phyloP scores from a whole-genome alignment of 2,888 invertebrate species.

The Lasioglossum villosulum region DNA sequence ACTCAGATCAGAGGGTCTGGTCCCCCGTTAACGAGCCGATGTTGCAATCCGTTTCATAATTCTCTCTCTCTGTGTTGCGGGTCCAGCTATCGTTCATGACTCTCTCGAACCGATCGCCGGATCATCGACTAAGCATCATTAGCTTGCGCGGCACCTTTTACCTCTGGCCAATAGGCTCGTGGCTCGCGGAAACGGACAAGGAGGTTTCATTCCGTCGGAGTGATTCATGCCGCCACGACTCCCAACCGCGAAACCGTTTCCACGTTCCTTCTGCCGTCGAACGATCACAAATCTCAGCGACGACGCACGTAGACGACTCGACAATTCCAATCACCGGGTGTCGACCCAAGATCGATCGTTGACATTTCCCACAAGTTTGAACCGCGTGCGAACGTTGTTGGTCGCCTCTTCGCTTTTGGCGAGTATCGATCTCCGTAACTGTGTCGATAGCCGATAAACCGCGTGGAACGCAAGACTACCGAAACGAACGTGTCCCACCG shows the following conservation, averaged over 20 bases:
- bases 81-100: neutral
- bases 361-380: neutral
- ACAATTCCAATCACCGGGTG: neutral
- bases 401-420: neutral
- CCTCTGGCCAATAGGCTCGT: no score
- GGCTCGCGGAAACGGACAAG: neutral
- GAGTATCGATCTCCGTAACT: neutral
- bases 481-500: neutral
- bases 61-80: neutral
- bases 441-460: neutral
- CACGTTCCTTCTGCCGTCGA: neutral
- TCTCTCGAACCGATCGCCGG: neutral
- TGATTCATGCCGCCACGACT: neutral
- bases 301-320: neutral
- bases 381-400: neutral
- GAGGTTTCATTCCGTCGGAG: no score
- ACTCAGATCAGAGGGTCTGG: no score
- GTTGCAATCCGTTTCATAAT: constrained; percentile 27
- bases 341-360: neutral
- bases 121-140: neutral
- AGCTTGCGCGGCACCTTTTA: no score
- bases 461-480: neutral
- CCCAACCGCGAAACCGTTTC: neutral
- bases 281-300: neutral
- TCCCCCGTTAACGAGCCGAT: constrained; percentile 67